Percentiles rank a stretch among this genome's conserved stretches.
Conservation (phyloP, 2,113 vertebrate genomes). For the Mormyrus iriodes region DNA sequence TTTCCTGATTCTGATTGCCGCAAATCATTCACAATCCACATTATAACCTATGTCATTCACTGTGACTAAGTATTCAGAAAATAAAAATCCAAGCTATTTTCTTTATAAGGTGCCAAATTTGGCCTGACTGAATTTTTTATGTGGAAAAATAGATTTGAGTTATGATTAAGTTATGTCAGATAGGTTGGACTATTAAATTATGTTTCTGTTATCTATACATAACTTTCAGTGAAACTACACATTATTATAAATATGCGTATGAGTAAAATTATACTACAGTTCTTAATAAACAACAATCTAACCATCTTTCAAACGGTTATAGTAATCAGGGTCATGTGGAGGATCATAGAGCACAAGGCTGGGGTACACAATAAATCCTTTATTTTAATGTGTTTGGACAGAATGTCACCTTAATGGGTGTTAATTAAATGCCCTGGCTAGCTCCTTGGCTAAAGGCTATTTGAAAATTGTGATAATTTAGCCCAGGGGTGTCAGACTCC, state of each 20-base stretch:
- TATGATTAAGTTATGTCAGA: neutral
- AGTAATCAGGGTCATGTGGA: neutral
- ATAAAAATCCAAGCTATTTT: neutral
- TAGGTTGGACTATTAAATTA: neutral
- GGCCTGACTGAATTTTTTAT: neutral
- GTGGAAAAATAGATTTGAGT: neutral
- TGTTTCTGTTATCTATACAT: neutral
- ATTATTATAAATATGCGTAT: neutral
- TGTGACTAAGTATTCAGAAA: neutral
- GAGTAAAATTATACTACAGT: neutral
- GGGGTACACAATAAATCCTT: neutral
- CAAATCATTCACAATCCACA: too few species aligned
- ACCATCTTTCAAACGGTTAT: neutral
- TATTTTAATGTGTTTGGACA: neutral
- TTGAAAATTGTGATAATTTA: neutral
- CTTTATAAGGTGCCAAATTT: neutral
- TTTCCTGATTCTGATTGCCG: too few species aligned
- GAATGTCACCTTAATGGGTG: neutral
- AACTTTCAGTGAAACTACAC: neutral
- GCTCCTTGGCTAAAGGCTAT: neutral
- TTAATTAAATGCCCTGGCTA: neutral
- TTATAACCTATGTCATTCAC: too few species aligned
- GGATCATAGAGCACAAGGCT: neutral
- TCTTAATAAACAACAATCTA: neutral
- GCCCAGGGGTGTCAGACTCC: too few species aligned